Conservation (phyloP, 2,888 invertebrate genomes). For the Trachelus tabidus region DNA sequence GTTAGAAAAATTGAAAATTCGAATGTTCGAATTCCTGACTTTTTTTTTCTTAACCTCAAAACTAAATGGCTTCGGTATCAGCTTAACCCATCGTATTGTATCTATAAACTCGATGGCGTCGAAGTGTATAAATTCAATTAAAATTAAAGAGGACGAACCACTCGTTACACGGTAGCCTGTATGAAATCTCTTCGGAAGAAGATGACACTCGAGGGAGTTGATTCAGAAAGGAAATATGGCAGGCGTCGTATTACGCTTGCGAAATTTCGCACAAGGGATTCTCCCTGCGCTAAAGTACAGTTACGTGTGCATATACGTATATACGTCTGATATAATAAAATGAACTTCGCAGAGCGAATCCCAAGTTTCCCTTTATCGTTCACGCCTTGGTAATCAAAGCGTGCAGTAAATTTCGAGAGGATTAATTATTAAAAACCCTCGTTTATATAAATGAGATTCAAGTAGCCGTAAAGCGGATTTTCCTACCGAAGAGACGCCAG, state of each 20-base stretch:
- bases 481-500: neutral
- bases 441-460: neutral
- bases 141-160: neutral
- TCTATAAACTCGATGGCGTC: too few species aligned
- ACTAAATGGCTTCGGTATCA: neutral
- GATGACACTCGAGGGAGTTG: neutral
- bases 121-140: neutral
- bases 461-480: neutral
- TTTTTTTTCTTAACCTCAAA: neutral
- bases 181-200: neutral
- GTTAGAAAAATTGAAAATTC: neutral
- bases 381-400: neutral
- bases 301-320: too few species aligned
- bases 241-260: neutral
- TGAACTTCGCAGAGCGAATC: neutral
- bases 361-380: neutral
- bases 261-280: neutral
- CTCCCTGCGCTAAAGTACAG: neutral
- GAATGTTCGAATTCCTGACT: neutral
- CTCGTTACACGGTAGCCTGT: neutral
- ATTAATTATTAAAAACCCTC: neutral
- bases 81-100: neutral
- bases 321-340: neutral
- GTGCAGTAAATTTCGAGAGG: neutral
- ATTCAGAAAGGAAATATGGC: neutral